Conservation (phyloP, 2,797 vertebrate species). For the Huso huso region DNA sequence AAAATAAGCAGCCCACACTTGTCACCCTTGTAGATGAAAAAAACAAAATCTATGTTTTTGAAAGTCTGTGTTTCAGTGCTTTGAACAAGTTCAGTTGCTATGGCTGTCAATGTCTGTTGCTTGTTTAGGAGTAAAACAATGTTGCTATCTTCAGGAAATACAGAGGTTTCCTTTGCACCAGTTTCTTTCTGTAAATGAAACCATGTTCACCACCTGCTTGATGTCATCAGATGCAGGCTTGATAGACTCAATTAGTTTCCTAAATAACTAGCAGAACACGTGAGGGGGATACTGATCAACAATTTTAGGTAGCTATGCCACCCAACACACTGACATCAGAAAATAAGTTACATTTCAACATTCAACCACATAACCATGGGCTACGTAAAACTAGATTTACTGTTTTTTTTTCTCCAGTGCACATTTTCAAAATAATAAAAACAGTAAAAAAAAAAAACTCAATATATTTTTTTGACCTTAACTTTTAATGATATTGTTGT, state of each 20-base stretch:
- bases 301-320: no score
- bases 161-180: conserved; percentile 25
- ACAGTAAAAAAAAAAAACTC: no score
- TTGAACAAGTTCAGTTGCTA: no score
- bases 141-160: conserved; percentile 22
- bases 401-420: no score
- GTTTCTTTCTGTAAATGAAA: conserved; percentile 20
- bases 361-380: no score
- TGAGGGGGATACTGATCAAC: neutral
- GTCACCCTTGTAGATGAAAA: neutral
- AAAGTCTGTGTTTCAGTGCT: no score
- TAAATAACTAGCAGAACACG: neutral
- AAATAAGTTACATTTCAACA: no score
- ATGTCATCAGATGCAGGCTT: neutral
- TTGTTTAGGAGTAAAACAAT: conserved; percentile 5
- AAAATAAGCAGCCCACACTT: neutral
- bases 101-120: conserved; percentile 16
- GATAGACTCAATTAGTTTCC: neutral
- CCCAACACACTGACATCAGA: no score
- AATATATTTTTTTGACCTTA: no score
- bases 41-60: neutral
- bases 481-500: no score
- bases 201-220: neutral
- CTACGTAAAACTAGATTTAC: no score
- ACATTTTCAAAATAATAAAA: no score